Base-by-base conservation (phyloP, 1,140 invertebrate species). In the Bombus consobrinus region DNA sequence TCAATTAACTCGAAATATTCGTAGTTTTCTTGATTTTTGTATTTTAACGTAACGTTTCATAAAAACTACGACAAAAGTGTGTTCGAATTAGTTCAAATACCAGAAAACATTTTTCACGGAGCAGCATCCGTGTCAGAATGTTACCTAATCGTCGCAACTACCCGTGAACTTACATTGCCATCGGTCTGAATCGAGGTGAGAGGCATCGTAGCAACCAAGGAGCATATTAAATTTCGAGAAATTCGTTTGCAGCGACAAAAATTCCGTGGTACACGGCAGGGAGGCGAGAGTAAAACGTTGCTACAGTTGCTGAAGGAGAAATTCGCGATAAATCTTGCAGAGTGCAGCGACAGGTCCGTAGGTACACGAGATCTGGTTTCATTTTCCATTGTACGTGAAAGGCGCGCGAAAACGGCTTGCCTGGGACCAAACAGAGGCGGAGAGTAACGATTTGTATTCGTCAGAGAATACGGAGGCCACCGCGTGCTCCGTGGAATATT, bases 371-470 rank as follows among this genome's bases (percentile, higher is more conserved):
- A 82, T 84, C 86, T 85, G 86, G 88, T 90, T 90, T 90, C 89
- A 82, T 90, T 83, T 88, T 90, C 76, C 69, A 43, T 77, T 87
- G 74, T 73, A 59, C 78, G 85, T 59, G 75, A 74, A 90, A 80
- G 88, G 37, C 37, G 57, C 77, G 53, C 74, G 80, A 87, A 82
- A 90, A 87, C 86, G 68, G 69, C 47, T 89, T 68, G 72, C 71
- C 34, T 47, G 75, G 71, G 37, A 68, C 57, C 71, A 75, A 74
- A 75, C 41, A 39, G 82, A 59, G 79, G 64, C 53, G 59, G 84
- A 79, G 84, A 88, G 85, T 77, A 86, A 91, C 91, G 86, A 92
- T 92, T 92, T 92, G 89, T 92, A 92, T 91, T 90, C 90, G 90
- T 92, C 91, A 90, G 84, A 89, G 78, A 78, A 90, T 83, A 83